Conservation (phyloP, 2,888 invertebrate genomes). For the Eurytoma californica region DNA sequence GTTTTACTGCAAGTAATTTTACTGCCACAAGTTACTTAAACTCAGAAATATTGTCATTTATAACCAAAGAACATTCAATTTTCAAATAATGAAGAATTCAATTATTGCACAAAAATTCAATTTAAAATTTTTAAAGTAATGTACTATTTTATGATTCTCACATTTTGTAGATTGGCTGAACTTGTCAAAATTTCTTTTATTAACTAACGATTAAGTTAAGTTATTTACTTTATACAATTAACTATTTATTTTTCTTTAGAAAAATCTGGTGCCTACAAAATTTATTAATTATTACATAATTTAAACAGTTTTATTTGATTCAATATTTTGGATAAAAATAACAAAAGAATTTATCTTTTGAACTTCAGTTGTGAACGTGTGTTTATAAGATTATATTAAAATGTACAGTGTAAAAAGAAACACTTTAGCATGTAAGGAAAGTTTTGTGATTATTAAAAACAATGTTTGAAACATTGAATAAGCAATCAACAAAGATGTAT, state of each 20-base stretch:
- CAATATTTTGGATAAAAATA: neutral
- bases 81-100: neutral
- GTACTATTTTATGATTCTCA: neutral
- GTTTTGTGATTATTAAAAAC: conserved; percentile 34
- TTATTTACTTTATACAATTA: neutral
- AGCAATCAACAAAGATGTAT: conserved; percentile 40
- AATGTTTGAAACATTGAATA: conserved; percentile 53
- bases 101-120: too few relatives aligned
- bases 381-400: neutral
- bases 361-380: neutral
- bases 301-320: neutral
- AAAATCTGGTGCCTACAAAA: neutral
- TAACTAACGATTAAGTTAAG: neutral
- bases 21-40: neutral
- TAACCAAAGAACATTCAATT: conserved; percentile 30
- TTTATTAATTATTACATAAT: neutral
- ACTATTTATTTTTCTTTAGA: neutral
- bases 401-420: conserved; percentile 58
- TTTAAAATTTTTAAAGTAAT: conserved; percentile 1
- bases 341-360: neutral
- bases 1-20: neutral
- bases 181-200: neutral
- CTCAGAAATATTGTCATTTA: neutral
- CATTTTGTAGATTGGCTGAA: neutral
- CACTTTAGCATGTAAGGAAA: conserved; percentile 32